These are phyloP conservation scores for Lucifuga dentata DNA, from an alignment of 2,113 vertebrate species.

Conservation along the genomic window DNA sequence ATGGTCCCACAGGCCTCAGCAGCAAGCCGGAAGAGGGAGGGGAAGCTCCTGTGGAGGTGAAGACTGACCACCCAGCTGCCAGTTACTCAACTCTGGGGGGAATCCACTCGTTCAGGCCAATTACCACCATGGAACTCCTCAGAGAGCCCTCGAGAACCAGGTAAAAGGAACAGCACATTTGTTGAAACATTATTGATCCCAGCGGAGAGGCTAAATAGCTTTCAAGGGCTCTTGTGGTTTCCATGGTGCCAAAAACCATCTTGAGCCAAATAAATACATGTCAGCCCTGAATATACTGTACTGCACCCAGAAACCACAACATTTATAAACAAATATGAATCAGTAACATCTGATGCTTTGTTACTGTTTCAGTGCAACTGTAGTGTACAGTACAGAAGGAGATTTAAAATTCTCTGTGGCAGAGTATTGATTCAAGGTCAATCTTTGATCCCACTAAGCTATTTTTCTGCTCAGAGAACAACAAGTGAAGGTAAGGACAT, in stretches of 20 bases:
- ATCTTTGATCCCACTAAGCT: slow-evolving; percentile 10
- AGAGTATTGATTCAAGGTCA: slow-evolving; percentile 8
- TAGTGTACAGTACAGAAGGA: neutral
- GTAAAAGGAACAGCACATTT: slow-evolving; percentile 40
- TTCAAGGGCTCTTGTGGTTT: slow-evolving; percentile 22
- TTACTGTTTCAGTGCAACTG: neutral
- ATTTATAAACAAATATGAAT: neutral
- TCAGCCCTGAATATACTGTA: neutral
- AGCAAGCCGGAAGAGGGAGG: slow-evolving; percentile 68
- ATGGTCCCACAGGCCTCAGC: slow-evolving; percentile 59
- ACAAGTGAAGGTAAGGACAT: neutral
- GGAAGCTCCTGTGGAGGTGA: slow-evolving; percentile 67
- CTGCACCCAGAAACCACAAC: neutral
- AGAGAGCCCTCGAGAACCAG: slow-evolving; percentile 80
- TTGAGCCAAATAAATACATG: slow-evolving; percentile 28
- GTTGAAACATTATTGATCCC: slow-evolving; percentile 24
- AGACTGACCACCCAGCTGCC: slow-evolving; percentile 62
- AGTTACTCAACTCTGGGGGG: slow-evolving; percentile 77
- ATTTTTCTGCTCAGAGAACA: slow-evolving; percentile 2
- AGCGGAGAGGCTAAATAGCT: neutral
- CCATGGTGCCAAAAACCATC: slow-evolving; percentile 7
- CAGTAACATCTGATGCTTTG: neutral
- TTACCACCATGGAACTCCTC: slow-evolving; percentile 80
- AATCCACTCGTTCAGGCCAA: slow-evolving; percentile 77
- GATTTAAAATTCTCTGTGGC: neutral